Percentiles rank a stretch among this genome's conserved stretches.
Evolutionary conservation across 2,797 vertebrate species (phyloP).

Genomic region (Gymnocypris eckloni): DNA sequence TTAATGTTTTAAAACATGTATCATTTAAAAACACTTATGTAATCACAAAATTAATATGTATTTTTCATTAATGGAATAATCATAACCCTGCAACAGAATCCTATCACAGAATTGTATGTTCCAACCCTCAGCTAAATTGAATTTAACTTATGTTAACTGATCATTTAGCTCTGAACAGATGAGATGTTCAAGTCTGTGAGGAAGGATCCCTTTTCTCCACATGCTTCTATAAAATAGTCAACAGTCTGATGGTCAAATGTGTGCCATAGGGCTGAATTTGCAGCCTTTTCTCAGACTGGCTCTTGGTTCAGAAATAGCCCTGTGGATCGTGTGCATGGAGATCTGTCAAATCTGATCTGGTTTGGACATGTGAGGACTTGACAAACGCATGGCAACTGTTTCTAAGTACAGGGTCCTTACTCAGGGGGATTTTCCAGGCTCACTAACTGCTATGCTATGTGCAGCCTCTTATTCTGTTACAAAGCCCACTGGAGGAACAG

Average conservation of each 20-base stretch:
- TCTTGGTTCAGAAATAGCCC: constrained; percentile 54
- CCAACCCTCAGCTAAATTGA: background rate
- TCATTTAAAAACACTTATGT: too few relatives aligned
- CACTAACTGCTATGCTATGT: background rate
- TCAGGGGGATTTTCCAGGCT: constrained; percentile 24
- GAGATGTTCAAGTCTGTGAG: background rate
- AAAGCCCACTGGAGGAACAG: constrained; percentile 5
- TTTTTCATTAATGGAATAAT: too few relatives aligned
- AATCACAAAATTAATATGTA: too few relatives aligned
- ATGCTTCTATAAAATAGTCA: background rate
- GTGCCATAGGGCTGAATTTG: constrained; percentile 5
- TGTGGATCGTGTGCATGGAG: constrained; percentile 43
- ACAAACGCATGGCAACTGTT: constrained; percentile 30
- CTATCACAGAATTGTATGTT: too few relatives aligned
- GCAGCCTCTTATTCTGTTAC: background rate
- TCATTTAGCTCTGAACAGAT: background rate
- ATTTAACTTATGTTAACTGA: background rate
- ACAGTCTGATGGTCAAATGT: constrained; percentile 5
- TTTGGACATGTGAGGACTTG: constrained; percentile 42
- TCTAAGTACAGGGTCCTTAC: constrained; percentile 4
- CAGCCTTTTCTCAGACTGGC: constrained; percentile 29
- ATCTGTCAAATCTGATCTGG: constrained; percentile 39
- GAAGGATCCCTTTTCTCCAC: background rate
- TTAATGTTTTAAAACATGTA: too few relatives aligned
- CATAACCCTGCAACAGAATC: too few relatives aligned